Percentiles rank a stretch among this genome's conserved stretches.
These are phyloP conservation scores for Telmatherina bonti DNA, from an alignment of 2,797 vertebrate genomes.

Conservation along the genomic window DNA sequence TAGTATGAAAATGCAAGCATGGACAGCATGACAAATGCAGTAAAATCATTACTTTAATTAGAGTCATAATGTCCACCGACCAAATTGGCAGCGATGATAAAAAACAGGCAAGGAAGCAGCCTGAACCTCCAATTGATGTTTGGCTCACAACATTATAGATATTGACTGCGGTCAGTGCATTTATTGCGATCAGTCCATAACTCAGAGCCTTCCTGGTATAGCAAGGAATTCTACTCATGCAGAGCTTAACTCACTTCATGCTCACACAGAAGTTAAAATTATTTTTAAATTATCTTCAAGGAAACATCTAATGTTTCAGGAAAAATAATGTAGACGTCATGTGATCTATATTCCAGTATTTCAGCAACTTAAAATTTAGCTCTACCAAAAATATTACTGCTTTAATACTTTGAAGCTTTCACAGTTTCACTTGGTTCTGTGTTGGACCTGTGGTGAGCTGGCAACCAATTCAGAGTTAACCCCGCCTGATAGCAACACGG, in stretches of 20 bases:
- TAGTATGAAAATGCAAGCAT: conserved; percentile 18
- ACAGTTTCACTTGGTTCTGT: too few species aligned
- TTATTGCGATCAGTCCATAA: conserved; percentile 47
- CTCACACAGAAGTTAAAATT: background rate
- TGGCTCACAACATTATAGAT: conserved; percentile 48
- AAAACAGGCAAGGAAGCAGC: conserved; percentile 30
- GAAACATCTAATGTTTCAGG: conserved; percentile 26
- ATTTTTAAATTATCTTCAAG: background rate
- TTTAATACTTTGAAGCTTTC: too few species aligned
- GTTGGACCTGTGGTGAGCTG: too few species aligned
- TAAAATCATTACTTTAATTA: conserved; percentile 62
- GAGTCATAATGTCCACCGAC: conserved; percentile 36
- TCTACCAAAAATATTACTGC: too few species aligned
- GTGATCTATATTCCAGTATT: background rate
- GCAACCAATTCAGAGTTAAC: too few species aligned
- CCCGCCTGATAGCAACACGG: too few species aligned
- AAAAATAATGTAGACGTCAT: background rate
- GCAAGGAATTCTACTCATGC: background rate
- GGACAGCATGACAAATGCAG: conserved; percentile 52
- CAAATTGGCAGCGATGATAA: conserved; percentile 36
- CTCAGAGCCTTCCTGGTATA: conserved; percentile 30
- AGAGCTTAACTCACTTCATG: background rate
- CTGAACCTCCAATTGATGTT: conserved; percentile 39
- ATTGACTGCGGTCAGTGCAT: conserved; percentile 58
- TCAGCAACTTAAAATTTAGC: conserved; percentile 18